These are phyloP conservation scores for Cyphomyrus plagiostoma DNA, from an alignment of 2,113 vertebrate genomes.

Conservation along the genomic window DNA sequence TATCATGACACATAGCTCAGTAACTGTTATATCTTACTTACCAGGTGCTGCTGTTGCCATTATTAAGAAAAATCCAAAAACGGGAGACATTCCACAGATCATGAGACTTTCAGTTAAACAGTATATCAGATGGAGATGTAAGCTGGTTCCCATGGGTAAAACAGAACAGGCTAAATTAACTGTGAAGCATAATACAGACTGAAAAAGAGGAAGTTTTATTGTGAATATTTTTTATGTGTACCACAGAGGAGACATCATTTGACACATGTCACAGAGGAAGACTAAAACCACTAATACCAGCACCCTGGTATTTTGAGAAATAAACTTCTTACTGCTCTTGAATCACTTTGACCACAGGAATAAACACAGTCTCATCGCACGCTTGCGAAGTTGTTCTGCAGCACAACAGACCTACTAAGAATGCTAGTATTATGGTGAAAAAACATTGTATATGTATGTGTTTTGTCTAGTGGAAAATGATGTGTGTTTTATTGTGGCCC, in stretches of 20 bases:
- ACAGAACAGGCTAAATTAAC: neutral
- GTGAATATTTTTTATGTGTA: neutral
- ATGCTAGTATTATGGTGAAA: neutral
- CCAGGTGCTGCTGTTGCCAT: neutral
- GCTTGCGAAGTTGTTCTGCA: neutral
- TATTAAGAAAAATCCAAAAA: neutral
- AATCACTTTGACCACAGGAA: too few relatives aligned
- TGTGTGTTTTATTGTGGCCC: neutral
- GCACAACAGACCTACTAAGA: neutral
- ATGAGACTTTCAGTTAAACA: neutral
- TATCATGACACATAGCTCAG: neutral
- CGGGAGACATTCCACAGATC: neutral
- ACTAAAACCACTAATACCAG: neutral
- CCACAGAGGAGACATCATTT: neutral
- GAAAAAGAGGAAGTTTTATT: neutral
- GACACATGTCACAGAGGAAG: neutral
- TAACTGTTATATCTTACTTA: neutral
- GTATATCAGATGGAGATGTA: neutral
- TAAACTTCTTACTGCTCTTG: too few relatives aligned
- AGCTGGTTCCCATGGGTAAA: neutral
- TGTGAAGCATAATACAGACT: neutral
- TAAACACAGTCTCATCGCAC: too few relatives aligned
- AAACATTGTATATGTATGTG: neutral
- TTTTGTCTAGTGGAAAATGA: neutral
- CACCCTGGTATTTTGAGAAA: too few relatives aligned